Evolutionary conservation across 2,797 vertebrate species (phyloP).

Genomic region (Pangasius larnaudii): DNA sequence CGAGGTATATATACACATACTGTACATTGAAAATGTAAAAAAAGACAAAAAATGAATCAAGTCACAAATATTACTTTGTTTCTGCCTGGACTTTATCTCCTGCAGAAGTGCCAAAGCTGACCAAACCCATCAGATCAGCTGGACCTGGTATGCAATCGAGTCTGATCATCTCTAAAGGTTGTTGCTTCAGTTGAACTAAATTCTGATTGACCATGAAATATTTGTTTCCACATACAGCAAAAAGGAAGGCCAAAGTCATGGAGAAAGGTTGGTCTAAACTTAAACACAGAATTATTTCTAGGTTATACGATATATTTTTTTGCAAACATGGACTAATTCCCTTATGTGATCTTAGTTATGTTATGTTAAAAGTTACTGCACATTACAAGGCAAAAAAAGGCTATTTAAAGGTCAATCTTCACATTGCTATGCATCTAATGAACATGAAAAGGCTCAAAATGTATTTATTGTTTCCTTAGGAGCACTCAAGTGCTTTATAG

Average conservation of each 20-base stretch:
- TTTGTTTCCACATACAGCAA: conserved; percentile 16
- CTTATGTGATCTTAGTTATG: background rate
- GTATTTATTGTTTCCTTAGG: background rate
- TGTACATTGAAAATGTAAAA: background rate
- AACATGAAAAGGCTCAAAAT: background rate
- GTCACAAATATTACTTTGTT: background rate
- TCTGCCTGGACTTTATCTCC: background rate
- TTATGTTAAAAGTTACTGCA: background rate
- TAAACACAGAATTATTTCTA: background rate
- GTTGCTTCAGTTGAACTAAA: background rate
- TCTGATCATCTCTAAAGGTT: background rate
- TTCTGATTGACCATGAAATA: background rate
- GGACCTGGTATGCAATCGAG: background rate
- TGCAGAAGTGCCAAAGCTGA: conserved; percentile 28
- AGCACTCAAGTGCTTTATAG: background rate
- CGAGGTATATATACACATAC: conserved; percentile 13
- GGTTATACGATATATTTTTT: background rate
- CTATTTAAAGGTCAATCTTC: background rate
- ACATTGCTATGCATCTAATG: too few relatives aligned
- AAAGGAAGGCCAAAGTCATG: background rate
- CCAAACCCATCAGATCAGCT: background rate
- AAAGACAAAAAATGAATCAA: background rate
- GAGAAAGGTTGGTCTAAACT: conserved; percentile 26
- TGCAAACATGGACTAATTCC: background rate
- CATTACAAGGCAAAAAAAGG: background rate